Base-by-base conservation (phyloP, 2,797 vertebrate species). In the Rhincodon typus region DNA sequence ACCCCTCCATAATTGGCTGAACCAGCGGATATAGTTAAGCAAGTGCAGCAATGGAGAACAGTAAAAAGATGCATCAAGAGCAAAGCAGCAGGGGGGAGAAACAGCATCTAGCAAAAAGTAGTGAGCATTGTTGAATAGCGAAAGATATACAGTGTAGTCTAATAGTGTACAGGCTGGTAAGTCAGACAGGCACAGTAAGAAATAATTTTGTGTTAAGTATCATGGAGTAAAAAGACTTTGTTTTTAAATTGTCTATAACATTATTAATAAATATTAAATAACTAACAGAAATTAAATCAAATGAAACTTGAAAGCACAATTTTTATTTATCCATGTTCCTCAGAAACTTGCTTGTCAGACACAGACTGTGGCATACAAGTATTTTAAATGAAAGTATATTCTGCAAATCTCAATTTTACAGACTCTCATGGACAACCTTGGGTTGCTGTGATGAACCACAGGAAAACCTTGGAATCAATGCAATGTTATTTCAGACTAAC, bases 1-100 rank as follows among this genome's bases (percentile, higher is more conserved):
- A 42, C 19, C n/a, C 62, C n/a, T 67, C 62, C 69, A 66, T 93
- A 93, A 93, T 69, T 69, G 90, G n/a, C n/a, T 93, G n/a, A 93
- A 42, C n/a, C 67, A 4, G 38, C 69, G n/a, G 66, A 69, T 93
- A 42, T 21, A 25, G 62, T 42, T 23, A 38, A 93, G 38, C 90
- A 93, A 62, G 62, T 93, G 62, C 90, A 93, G 62, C 88, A 23
- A 91, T 13, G 10, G 34, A 17, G 62, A 93, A 62, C 90, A 67
- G n/a, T 67, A 69, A 93, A 62, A 67, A 93, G 62, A 38, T 25
- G n/a, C 62, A 30, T 93, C n/a, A 25, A 93, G 66, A 42, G 62
- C 23, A 0, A 19, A 93, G 34, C 90, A 93, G 62, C 62, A 69
- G 90, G 66, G 62, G 5, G 62, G 7, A 93, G 90, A 25, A 69